phyloP scores from a whole-genome alignment of 2,888 invertebrate genomes.

The Argyra leucocephala region DNA sequence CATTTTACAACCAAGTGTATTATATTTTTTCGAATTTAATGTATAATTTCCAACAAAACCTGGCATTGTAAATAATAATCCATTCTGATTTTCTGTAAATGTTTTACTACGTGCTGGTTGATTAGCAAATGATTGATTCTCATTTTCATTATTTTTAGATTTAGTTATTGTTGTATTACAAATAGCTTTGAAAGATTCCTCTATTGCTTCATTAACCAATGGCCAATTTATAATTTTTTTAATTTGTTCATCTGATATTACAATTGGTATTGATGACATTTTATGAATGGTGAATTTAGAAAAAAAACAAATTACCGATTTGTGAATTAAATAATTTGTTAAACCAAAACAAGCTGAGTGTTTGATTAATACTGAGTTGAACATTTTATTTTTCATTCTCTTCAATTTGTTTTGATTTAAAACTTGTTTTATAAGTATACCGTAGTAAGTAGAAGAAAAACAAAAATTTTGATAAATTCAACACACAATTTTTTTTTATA shows the following conservation, averaged over 20 bases:
- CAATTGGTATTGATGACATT: slow-evolving; percentile 25
- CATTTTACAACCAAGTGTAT: slow-evolving; percentile 45
- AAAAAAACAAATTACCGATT: too few species aligned
- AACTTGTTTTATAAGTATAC: too few species aligned
- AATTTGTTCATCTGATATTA: slow-evolving; percentile 38
- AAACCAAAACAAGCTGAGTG: too few species aligned
- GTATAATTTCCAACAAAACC: slow-evolving; percentile 42
- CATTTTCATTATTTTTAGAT: neutral
- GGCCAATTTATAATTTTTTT: slow-evolving; percentile 40
- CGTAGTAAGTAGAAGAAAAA: too few species aligned
- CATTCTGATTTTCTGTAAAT: slow-evolving; percentile 23
- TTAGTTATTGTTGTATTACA: slow-evolving; percentile 10
- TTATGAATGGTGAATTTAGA: too few species aligned
- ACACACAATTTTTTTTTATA: too few species aligned
- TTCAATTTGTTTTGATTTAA: too few species aligned
- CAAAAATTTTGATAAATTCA: too few species aligned
- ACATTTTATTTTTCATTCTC: too few species aligned
- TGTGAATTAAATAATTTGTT: too few species aligned
- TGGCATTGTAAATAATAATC: slow-evolving; percentile 45
- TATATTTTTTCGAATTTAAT: slow-evolving; percentile 22
- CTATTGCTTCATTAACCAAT: slow-evolving; percentile 38
- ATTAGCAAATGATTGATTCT: slow-evolving; percentile 24
- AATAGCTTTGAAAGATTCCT: slow-evolving; percentile 36
- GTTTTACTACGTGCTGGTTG: slow-evolving; percentile 40
- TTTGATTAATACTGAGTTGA: too few species aligned